These are phyloP conservation scores for Metellina segmentata DNA, from an alignment of 2,888 invertebrate species.

Conservation along the genomic window DNA sequence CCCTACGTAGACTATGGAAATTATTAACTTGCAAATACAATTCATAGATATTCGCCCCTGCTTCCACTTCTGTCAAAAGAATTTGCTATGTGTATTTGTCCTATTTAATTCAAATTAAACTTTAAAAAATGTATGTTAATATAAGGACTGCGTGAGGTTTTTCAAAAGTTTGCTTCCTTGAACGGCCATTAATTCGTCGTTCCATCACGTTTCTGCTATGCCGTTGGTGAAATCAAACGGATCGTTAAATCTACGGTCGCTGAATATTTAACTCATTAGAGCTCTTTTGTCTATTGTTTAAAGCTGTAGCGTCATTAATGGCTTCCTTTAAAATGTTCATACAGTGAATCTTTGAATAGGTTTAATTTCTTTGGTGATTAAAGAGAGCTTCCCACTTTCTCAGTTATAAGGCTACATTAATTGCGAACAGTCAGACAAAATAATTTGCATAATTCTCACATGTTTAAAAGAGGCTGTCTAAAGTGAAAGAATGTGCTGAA, in stretches of 20 bases:
- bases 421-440: background rate
- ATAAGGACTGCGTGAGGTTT: background rate
- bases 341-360: background rate
- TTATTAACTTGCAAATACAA: too few relatives aligned
- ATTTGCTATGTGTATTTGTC: too few relatives aligned
- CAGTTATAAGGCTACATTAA: background rate
- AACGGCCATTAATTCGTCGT: background rate
- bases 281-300: background rate
- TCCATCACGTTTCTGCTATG: background rate
- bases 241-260: background rate
- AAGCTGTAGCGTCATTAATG: background rate
- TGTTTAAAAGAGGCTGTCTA: background rate
- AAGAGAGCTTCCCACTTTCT: background rate
- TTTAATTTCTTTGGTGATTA: constrained; percentile 1
- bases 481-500: background rate
- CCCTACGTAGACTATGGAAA: too few relatives aligned
- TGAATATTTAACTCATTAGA: constrained; percentile 1
- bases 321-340: background rate
- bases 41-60: too few relatives aligned
- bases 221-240: background rate
- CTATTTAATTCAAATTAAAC: too few relatives aligned
- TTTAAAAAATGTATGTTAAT: too few relatives aligned
- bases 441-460: background rate
- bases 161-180: background rate
- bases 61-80: too few relatives aligned